Base-by-base conservation (phyloP, 2,113 vertebrate species). In the Sphyrna mokarran region DNA sequence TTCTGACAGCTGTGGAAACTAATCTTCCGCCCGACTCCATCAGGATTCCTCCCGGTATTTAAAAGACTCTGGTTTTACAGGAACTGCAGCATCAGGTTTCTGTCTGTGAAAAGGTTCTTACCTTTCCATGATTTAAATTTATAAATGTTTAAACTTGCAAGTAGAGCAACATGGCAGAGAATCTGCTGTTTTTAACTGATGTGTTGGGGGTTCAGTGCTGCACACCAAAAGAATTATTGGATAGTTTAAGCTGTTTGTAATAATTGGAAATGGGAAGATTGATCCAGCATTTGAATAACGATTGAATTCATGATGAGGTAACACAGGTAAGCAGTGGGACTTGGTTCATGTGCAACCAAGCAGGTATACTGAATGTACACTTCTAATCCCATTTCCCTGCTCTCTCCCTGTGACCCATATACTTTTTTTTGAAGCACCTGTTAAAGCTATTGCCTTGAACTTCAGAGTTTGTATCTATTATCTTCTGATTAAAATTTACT, bases 1-100 rank as follows among this genome's bases (percentile, higher is more conserved):
- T 90, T 90, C 40, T 86, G 85, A 89, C 86, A 89, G 78, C 78
- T 37, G 78, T 80, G n/a, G n/a, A 80, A 80, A 80, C 78, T n/a
- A 80, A n/a, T 37, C 78, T 90, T 58, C 6, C 14, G 48, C 54
- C 86, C 61, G 13, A 26, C 26, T 58, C 85, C 43, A 87, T 43
- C 85, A 48, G 43, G 43, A 48, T 87, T 87, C 85, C 86, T 23
- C 33, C 26, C 61, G 54, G 23, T 33, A 48, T 58, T 61, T 90
- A 33, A 90, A 58, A 29, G 54, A 26, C 86, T 61, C 23, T 58
- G 29, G 26, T 26, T 13, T 48, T n/a, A 37, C 37, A 80, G 78
- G 78, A 80, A 80, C 78, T 18, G n/a, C 78, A 80, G 78, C n/a
- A 58, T 33, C 26, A 3, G 23, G 26, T 90, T 61, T 54, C 23